phyloP scores from a whole-genome alignment of 2,113 vertebrate genomes.

The Atlantisia rogersi region DNA sequence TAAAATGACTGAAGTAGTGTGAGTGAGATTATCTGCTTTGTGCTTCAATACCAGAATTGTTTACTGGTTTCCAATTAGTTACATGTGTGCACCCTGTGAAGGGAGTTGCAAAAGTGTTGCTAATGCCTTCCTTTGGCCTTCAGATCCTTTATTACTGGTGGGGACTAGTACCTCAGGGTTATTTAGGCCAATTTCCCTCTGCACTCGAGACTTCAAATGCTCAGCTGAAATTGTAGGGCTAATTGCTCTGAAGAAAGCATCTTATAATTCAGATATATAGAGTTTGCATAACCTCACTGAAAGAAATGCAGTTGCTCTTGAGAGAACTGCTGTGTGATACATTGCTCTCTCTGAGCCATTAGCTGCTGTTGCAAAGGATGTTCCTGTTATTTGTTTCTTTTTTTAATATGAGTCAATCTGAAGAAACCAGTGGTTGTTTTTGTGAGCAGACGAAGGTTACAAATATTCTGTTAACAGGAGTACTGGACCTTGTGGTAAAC shows the following conservation, averaged over 20 bases:
- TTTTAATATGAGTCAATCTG: conserved; percentile 42
- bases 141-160: neutral
- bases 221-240: neutral
- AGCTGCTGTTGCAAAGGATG: conserved; percentile 27
- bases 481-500: neutral
- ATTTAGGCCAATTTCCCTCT: conserved; percentile 35
- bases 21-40: conserved; percentile 68
- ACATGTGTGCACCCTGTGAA: conserved; percentile 1
- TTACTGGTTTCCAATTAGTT: conserved; percentile 61
- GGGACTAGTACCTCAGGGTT: neutral
- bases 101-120: neutral
- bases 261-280: neutral
- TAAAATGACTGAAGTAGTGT: conserved; percentile 56
- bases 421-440: conserved; percentile 26
- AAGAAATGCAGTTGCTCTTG: neutral
- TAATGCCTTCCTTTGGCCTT: conserved; percentile 35
- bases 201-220: conserved; percentile 31
- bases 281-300: neutral
- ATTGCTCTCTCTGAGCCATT: neutral
- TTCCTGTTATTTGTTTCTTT: conserved; percentile 18
- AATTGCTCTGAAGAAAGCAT: neutral
- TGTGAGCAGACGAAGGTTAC: neutral
- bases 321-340: neutral
- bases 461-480: conserved; percentile 9
- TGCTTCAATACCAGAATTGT: conserved; percentile 57